These are phyloP conservation scores for Calliscelio sp. DNA, from an alignment of 2,888 invertebrate genomes.

Conservation along the genomic window DNA sequence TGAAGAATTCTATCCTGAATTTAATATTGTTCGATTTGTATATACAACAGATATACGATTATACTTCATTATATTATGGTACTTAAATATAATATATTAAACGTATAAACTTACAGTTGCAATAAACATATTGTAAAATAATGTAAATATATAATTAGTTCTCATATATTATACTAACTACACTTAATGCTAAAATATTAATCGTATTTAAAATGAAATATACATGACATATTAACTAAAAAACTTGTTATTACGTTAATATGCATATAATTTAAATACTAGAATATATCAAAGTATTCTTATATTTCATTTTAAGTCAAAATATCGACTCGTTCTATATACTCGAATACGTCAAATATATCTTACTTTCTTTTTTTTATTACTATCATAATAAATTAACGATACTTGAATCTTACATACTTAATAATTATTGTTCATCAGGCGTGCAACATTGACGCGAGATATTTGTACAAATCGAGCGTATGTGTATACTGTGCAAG, in stretches of 20 bases:
- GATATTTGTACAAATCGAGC: conserved; percentile 56
- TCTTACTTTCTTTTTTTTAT: not conserved
- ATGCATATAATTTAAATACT: conserved; percentile 8
- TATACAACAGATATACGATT: no score
- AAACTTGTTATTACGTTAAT: conserved; percentile 19
- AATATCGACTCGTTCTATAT: conserved; percentile 38
- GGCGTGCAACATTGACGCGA: conserved; percentile 35
- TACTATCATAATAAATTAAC: conserved; percentile 1
- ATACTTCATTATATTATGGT: no score
- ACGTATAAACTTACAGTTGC: not conserved
- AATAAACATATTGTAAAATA: not conserved
- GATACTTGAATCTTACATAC: conserved; percentile 18
- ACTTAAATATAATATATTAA: no score
- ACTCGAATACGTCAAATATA: not conserved
- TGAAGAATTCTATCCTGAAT: no score
- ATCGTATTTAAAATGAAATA: not conserved
- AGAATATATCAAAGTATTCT: not conserved
- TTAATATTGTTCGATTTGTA: no score
- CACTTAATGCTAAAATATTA: not conserved
- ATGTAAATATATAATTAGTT: conserved; percentile 17
- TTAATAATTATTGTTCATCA: conserved; percentile 40
- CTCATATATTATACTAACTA: not conserved
- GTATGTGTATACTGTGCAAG: conserved; percentile 53
- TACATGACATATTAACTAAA: not conserved
- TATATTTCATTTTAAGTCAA: not conserved